These are phyloP conservation scores for Pseudorasbora parva DNA, from an alignment of 2,113 vertebrate species.

Conservation along the genomic window DNA sequence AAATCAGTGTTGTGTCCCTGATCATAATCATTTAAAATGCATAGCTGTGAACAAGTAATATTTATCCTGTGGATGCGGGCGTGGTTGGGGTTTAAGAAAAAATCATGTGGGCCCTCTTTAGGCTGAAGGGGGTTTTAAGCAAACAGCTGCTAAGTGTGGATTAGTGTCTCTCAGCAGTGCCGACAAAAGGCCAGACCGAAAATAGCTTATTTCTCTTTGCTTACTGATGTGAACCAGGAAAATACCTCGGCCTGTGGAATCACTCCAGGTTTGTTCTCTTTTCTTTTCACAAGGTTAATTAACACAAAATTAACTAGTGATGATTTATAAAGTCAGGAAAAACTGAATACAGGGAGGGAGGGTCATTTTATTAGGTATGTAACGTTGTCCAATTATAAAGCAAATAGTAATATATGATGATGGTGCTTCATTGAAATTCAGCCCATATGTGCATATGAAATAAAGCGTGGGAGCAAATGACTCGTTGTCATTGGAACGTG, in stretches of 20 bases:
- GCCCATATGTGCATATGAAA: slow-evolving; percentile 47
- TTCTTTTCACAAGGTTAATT: neutral
- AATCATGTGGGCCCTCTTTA: slow-evolving; percentile 55
- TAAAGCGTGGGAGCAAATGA: slow-evolving; percentile 48
- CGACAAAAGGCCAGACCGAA: slow-evolving; percentile 47
- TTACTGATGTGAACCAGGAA: slow-evolving; percentile 26
- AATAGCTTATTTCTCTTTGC: slow-evolving; percentile 50
- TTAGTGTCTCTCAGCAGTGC: slow-evolving; percentile 50
- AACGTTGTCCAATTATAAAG: slow-evolving; percentile 22
- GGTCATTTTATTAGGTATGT: neutral
- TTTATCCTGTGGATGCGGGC: slow-evolving; percentile 52
- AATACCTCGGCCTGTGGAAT: slow-evolving; percentile 19
- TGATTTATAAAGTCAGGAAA: neutral
- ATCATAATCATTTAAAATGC: slow-evolving; percentile 65
- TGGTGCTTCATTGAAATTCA: slow-evolving; percentile 31
- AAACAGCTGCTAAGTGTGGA: slow-evolving; percentile 58
- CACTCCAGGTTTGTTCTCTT: neutral
- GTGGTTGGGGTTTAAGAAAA: slow-evolving; percentile 48
- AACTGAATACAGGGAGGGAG: neutral
- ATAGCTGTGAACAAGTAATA: slow-evolving; percentile 55
- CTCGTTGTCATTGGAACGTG: slow-evolving; percentile 58
- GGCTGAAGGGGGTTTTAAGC: slow-evolving; percentile 54
- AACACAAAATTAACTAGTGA: neutral
- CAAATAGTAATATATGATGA: neutral
- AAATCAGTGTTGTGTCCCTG: slow-evolving; percentile 53